Evolutionary conservation across 2,797 vertebrate species (phyloP), one percentile per base, ranked within the genome.

Genomic region (Denticeps clupeoides): DNA sequence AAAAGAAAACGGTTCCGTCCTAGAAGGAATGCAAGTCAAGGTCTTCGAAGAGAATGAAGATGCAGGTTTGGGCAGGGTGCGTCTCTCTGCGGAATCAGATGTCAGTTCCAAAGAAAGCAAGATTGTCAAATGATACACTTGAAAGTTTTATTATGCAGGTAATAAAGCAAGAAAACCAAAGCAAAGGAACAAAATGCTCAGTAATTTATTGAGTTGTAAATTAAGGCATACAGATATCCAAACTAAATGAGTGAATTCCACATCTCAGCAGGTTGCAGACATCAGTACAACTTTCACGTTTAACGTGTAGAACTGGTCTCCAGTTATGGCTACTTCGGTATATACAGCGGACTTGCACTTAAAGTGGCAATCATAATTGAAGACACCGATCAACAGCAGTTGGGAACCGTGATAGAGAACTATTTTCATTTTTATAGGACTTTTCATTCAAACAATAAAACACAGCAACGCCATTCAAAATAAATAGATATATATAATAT

Each of bases 311-410:
- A 41, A 55, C 41, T 32, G 15, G 33, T 58, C 24, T 77, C 63
- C 77, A 80, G 77, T 77, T 75, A 64, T 65, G 4, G 21, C 13
- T 62, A 77, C 73, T 54, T 53, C 41, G 47, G 31, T 38, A 27
- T 18, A 15, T 28, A n/a, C 22, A 7, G 29, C 50, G 6, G 8
- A 31, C 22, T 40, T 13, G 16, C 27, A 22, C 19, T 26, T 15
- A 13, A 43, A 11, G 4, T 10, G 35, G 47, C 48, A 24, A 45
- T 28, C 48, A 31, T 5, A 22, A 16, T 7, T 5, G n/a, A n/a
- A 13, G 23, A 8, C 47, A 4, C 13, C 7, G 41, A 27, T 41
- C 43, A 37, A 11, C 27, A 49, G n/a, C n/a, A n/a, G n/a, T n/a
- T n/a, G n/a, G 27, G n/a, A 33, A 24, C 43, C 24, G 33, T 37